Base-by-base conservation (phyloP, 2,113 vertebrate species). In the Anguilla rostrata region DNA sequence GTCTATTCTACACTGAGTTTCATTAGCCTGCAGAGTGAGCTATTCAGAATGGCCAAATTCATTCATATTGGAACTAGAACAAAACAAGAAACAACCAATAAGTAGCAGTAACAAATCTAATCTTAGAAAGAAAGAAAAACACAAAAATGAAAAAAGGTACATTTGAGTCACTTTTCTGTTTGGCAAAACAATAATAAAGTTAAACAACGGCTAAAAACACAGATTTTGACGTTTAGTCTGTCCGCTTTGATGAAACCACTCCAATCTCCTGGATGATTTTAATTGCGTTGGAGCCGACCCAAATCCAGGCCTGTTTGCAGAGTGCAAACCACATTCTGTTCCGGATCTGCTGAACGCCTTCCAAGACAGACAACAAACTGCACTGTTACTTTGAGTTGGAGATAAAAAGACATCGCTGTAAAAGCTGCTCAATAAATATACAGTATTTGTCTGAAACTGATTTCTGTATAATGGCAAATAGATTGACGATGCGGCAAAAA, bases 281-380 rank as follows among this genome's bases (percentile, higher is more conserved):
- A 90, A 89, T 91, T 89, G 49, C 78, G 16, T 88, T 89, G 90
- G 87, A 89, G 78, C 40, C 63, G 63, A 81, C 84, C 86, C 90
- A 88, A 87, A 88, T 87, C 49, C 18, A 86, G 85, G 83, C 86
- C 41, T 86, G 82, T 86, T 84, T 88, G 85, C 57, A 41, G 43
- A 56, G 57, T 57, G 83, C 84, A 41, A 80, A 80, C 15, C 79
- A 20, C 56, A 85, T 57, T 85, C 81, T 63, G 86, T 20, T 75
- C 71, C 78, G 49, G 26, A 83, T 81, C 43, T 41, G 26, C 20
- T 56, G 53, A 63, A 60, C 34, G 80, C 46, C 49, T 83, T 56
- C 81, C n/a, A 66, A 83, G 66, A 66, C 49, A 63, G 84, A 66
- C 63, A 57, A 88, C 81, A 79, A 39, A 79, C 78, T 83, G 40